Evolutionary conservation across 92 coral and sea anemone genomes (phyloP).

Genomic region (Phymanthus crucifer): DNA sequence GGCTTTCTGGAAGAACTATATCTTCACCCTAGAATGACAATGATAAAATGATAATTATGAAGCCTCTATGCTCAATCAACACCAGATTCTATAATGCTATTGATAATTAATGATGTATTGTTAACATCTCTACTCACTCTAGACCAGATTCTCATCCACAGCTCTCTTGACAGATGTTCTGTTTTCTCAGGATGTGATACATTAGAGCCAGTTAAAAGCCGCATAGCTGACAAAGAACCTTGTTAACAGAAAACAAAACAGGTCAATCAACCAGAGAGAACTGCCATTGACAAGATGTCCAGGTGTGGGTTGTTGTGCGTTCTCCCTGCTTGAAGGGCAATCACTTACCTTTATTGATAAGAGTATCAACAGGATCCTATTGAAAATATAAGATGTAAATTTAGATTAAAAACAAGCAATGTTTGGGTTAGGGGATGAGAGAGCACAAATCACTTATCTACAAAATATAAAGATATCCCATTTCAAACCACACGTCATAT

Average conservation of each 20-base stretch:
- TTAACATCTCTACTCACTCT: conserved; percentile 49
- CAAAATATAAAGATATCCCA: too few relatives aligned
- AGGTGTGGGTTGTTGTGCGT: neutral
- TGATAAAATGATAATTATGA: neutral
- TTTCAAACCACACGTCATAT: too few relatives aligned
- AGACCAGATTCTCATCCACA: conserved; percentile 81
- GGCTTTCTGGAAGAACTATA: conserved; percentile 55
- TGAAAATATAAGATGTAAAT: neutral
- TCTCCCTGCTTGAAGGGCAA: neutral
- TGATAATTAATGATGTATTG: too few relatives aligned
- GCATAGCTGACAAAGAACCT: conserved; percentile 89
- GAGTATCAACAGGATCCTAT: conserved; percentile 39
- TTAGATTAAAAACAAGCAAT: neutral
- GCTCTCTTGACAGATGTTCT: conserved; percentile 72
- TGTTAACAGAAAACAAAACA: neutral
- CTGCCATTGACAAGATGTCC: too few relatives aligned
- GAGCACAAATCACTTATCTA: too few relatives aligned
- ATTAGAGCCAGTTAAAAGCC: conserved; percentile 76
- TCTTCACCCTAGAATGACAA: conserved; percentile 69
- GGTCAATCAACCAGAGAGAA: too few relatives aligned
- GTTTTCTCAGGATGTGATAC: conserved; percentile 65
- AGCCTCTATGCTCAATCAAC: too few relatives aligned
- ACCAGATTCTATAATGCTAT: too few relatives aligned
- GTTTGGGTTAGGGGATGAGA: neutral
- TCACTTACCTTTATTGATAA: conserved; percentile 52